A percentile compares a stretch with the other conserved stretches of the same genome.
Evolutionary conservation across 1,140 invertebrate genomes (phyloP).

Genomic region (Tetragonula clypearis): DNA sequence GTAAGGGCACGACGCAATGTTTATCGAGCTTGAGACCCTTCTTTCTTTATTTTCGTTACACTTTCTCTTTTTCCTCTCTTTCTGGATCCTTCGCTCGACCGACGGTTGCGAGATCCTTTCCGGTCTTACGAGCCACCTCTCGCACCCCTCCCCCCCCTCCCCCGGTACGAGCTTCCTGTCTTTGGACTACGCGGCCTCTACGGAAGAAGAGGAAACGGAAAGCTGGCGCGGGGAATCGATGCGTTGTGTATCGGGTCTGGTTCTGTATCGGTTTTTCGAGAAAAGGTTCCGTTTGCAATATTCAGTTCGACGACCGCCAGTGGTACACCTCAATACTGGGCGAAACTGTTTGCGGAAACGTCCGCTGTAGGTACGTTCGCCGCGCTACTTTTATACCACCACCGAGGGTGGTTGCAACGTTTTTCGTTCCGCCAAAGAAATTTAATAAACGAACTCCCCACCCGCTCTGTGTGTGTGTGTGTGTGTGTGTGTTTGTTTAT

Average conservation of each 20-base stretch:
- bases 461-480: not conserved
- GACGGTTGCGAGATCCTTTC: slow-evolving; percentile 20
- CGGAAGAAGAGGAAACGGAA: too few species aligned
- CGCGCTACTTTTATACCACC: not conserved
- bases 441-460: slow-evolving; percentile 9
- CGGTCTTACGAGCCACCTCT: not conserved
- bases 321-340: slow-evolving; percentile 11
- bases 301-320: slow-evolving; percentile 34
- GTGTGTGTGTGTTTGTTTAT: slow-evolving; percentile 9
- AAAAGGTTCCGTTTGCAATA: slow-evolving; percentile 45
- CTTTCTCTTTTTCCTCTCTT: not conserved
- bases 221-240: not conserved
- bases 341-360: slow-evolving; percentile 39
- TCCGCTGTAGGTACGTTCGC: not conserved
- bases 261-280: slow-evolving; percentile 46
- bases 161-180: slow-evolving; percentile 31
- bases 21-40: slow-evolving; percentile 63
- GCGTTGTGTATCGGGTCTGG: not conserved
- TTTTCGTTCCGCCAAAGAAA: not conserved
- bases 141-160: too few species aligned
- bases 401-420: not conserved
- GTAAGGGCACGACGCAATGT: slow-evolving; percentile 70
- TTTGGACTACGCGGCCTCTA: not conserved
- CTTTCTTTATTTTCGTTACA: slow-evolving; percentile 47
- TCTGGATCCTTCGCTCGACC: not conserved